Percentiles rank a stretch among this genome's conserved stretches.
phyloP scores from a whole-genome alignment of 2,888 invertebrate species.

The Caprella mutica region DNA sequence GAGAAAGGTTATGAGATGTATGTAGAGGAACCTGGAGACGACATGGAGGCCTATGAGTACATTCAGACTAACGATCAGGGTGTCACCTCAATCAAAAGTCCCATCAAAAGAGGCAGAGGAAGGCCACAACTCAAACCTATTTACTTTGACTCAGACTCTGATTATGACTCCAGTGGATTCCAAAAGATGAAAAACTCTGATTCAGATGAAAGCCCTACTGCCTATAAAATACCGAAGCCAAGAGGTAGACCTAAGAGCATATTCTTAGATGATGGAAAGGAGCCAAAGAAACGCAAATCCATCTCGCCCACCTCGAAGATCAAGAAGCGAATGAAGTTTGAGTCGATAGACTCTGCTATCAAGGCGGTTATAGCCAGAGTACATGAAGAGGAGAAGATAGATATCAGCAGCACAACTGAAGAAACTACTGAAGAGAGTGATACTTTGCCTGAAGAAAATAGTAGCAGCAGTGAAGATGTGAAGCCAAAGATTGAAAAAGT shows the following conservation, averaged over 20 bases:
- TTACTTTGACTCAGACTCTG: slow-evolving; percentile 31
- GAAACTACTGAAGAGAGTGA: no score
- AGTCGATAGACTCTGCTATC: slow-evolving; percentile 10
- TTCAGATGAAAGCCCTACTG: no score
- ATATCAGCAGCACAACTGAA: no score
- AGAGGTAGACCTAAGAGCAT: no score
- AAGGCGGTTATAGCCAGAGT: neutral
- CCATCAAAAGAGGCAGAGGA: slow-evolving; percentile 14
- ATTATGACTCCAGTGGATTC: slow-evolving; percentile 11
- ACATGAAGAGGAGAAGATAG: no score
- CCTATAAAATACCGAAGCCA: no score
- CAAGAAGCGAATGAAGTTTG: neutral
- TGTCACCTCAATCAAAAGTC: neutral
- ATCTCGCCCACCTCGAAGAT: neutral
- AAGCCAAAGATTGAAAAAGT: no score
- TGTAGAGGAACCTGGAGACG: slow-evolving; percentile 7
- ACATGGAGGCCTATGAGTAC: neutral
- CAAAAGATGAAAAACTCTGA: slow-evolving; percentile 4
- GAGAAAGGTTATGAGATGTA: slow-evolving; percentile 44
- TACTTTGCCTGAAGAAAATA: no score
- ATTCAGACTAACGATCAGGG: neutral
- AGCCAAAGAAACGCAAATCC: no score
- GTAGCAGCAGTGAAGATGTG: no score
- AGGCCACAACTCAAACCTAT: slow-evolving; percentile 4
- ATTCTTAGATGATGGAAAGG: no score